Evolutionary conservation across 1,140 invertebrate species (phyloP), one percentile per base, ranked within the genome.

Genomic region (Manduca sexta): DNA sequence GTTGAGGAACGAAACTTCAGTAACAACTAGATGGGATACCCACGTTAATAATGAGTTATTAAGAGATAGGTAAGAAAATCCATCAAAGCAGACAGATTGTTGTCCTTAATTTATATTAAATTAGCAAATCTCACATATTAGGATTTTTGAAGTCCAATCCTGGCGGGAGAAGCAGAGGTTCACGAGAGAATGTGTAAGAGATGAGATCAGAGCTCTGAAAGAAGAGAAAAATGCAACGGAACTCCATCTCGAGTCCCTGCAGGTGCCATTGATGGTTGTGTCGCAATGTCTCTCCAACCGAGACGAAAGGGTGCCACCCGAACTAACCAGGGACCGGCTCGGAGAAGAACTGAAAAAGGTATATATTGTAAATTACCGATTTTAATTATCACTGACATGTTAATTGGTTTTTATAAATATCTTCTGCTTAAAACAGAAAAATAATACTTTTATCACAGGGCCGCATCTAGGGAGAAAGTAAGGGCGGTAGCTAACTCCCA

Each of bases 261-360:
- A 92, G 56, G 88, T 92, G n/a, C 93, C 93, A 0, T 78, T 95
- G 4, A 91, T 92, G 72, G 90, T 96, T 7, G 88, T 91, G 8
- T 90, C 90, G 33, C 93, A 96, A 74, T 95, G 94, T 71, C 88
- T 96, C 26, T 92, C 91, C 0, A 92, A 93, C 66, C 88, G 96
- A 53, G 95, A 97, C 70, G 91, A 92, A 59, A 90, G 95, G 37
- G 88, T 92, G 33, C 90, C 90, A 2, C 90, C 91, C 14, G 95
- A 97, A 84, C 86, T 95, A 16, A 96, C 95, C 1, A 90, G 92
- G 49, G 96, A 97, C 79, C 93, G 95, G 60, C 90, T 91, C 7
- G 93, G 94, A 68, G 89, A 88, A 18, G 94, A 97, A 82, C 83
- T 97, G 18, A 93, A 93, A 76, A 94, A 92, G 71, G 94, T 86